A percentile compares a stretch with the other conserved stretches of the same genome.
phyloP scores from a whole-genome alignment of 2,888 invertebrate species.

The Brachyptera putata region DNA sequence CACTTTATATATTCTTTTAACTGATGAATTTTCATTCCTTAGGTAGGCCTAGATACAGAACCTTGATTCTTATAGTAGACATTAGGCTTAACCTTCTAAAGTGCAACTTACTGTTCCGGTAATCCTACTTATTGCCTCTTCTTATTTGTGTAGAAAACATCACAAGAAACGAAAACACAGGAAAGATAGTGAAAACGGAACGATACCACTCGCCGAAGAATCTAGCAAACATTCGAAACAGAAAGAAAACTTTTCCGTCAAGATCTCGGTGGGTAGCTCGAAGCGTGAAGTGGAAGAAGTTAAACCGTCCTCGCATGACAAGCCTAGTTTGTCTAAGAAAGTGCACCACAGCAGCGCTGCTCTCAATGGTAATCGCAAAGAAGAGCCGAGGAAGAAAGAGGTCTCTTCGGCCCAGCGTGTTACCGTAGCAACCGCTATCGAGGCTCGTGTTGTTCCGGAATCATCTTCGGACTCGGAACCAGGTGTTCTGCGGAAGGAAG shows the following conservation, averaged over 20 bases:
- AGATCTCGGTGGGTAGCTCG: slow-evolving; percentile 24
- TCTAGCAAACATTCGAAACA: slow-evolving; percentile 34
- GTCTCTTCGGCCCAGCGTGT: neutral
- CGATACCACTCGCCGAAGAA: slow-evolving; percentile 34
- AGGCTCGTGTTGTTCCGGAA: neutral
- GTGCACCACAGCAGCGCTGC: neutral
- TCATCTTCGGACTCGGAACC: slow-evolving; percentile 31
- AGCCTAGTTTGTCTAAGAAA: slow-evolving; percentile 17
- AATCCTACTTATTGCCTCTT: too few species aligned
- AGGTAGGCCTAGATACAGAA: too few species aligned
- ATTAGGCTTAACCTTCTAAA: too few species aligned
- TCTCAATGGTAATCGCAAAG: slow-evolving; percentile 15
- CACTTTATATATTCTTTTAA: too few species aligned
- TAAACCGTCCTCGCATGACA: slow-evolving; percentile 38
- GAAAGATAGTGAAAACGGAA: slow-evolving; percentile 46
- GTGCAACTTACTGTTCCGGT: too few species aligned
- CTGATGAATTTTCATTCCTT: too few species aligned
- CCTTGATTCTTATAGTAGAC: too few species aligned
- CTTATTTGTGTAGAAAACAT: slow-evolving; percentile 43
- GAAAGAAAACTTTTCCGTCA: slow-evolving; percentile 28
- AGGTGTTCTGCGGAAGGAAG: slow-evolving; percentile 41
- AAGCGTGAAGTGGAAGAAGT: slow-evolving; percentile 46
- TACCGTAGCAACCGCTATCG: neutral
- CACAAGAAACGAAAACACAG: slow-evolving; percentile 62
- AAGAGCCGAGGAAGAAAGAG: slow-evolving; percentile 17